Conservation (phyloP, 1,140 invertebrate genomes). For the Drosophila varians region DNA sequence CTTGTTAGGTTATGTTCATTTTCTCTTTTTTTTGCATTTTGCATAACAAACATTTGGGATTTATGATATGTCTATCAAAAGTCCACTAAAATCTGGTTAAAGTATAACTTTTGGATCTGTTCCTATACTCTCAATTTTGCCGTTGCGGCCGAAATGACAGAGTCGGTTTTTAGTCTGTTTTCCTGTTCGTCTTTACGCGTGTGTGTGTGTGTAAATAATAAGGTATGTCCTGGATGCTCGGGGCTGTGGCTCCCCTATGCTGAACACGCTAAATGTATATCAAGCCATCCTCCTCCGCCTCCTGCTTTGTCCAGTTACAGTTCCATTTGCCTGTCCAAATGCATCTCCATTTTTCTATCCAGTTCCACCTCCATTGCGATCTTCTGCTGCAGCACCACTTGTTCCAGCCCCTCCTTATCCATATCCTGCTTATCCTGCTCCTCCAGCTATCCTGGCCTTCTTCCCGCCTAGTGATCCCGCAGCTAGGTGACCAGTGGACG, state of each 20-base stretch:
- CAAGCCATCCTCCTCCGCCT: constrained; percentile 28
- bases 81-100: constrained; percentile 10
- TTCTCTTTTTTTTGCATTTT: background rate
- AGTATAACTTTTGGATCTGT: background rate
- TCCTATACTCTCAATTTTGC: background rate
- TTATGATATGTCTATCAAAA: constrained; percentile 40
- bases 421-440: background rate
- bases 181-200: background rate
- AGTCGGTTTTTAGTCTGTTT: background rate
- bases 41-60: constrained; percentile 30
- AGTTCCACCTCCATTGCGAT: background rate
- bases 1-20: background rate
- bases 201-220: background rate
- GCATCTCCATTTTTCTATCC: constrained; percentile 11
- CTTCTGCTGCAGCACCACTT: background rate
- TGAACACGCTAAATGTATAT: constrained; percentile 40
- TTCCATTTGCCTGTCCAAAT: too few relatives aligned
- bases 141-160: background rate
- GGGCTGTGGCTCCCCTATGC: background rate
- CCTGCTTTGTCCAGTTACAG: background rate
- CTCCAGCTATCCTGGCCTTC: background rate
- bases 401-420: background rate
- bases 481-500: constrained; percentile 12
- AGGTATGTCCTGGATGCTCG: background rate
- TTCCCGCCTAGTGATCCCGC: constrained; percentile 18